Percentiles rank a stretch among this genome's conserved stretches.
Evolutionary conservation across 2,113 vertebrate species (phyloP).

Genomic region (Thoracochromis brauschi): DNA sequence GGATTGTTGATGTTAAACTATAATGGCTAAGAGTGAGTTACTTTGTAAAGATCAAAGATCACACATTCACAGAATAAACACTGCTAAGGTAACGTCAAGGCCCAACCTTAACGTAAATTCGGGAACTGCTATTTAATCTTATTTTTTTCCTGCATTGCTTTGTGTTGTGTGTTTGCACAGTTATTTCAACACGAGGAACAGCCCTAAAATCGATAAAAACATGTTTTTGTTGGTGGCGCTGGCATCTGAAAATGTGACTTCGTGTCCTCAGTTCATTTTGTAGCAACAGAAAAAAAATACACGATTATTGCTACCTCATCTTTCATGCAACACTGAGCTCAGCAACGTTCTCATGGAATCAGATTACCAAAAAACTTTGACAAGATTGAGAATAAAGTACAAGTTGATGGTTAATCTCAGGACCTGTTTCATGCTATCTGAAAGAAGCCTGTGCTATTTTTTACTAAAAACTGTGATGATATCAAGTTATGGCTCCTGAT

Average conservation of each 20-base stretch:
- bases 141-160: background rate
- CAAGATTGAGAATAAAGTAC: background rate
- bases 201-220: background rate
- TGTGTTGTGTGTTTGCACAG: background rate
- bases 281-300: background rate
- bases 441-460: background rate
- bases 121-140: background rate
- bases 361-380: background rate
- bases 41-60: background rate
- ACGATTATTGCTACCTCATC: background rate
- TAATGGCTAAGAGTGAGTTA: background rate
- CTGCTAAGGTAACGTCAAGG: background rate
- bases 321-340: background rate
- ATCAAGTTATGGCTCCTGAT: background rate
- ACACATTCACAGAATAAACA: background rate
- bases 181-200: background rate
- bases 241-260: background rate
- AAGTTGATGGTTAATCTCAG: background rate
- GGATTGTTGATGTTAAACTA: background rate
- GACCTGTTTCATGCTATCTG: background rate
- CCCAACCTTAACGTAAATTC: background rate
- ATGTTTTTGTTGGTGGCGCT: background rate
- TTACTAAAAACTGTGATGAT: background rate
- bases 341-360: background rate
- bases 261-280: background rate